phyloP scores from a whole-genome alignment of 2,888 invertebrate species.

The Eugnorisma glareosa region DNA sequence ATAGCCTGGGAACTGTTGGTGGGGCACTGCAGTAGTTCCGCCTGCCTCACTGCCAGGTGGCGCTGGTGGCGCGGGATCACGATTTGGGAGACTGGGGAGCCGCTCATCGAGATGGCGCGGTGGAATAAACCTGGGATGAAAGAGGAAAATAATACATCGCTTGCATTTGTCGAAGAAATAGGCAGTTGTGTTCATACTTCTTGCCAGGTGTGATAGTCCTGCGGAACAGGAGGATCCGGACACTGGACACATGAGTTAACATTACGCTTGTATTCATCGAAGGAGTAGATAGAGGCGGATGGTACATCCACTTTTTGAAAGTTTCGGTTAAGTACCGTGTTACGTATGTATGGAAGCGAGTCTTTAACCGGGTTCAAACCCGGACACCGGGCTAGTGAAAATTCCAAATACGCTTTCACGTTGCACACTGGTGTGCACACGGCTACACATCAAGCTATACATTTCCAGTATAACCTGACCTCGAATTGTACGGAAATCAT shows the following conservation, averaged over 20 bases:
- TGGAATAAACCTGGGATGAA: conserved; percentile 91
- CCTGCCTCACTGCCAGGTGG: conserved; percentile 91
- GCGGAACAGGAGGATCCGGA: background rate
- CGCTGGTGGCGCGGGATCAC: conserved; percentile 90
- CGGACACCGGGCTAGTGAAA: background rate
- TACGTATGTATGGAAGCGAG: too few species aligned
- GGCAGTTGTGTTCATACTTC: background rate
- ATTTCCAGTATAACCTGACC: too few species aligned
- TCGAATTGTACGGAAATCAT: too few species aligned
- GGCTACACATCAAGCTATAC: too few species aligned
- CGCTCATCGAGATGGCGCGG: conserved; percentile 93
- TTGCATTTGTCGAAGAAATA: background rate
- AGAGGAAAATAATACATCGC: background rate
- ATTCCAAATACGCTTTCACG: too few species aligned
- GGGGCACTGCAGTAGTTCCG: conserved; percentile 91
- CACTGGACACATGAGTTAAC: background rate
- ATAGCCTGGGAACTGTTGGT: conserved; percentile 89
- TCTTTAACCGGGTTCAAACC: background rate
- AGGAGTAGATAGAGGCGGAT: background rate
- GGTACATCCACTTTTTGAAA: background rate
- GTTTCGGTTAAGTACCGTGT: background rate
- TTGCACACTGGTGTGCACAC: too few species aligned
- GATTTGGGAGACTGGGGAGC: conserved; percentile 90
- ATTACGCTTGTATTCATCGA: background rate
- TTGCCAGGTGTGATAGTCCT: background rate